Base-by-base conservation (phyloP, 1,140 invertebrate species). In the Aphelenchoides fujianensis region DNA sequence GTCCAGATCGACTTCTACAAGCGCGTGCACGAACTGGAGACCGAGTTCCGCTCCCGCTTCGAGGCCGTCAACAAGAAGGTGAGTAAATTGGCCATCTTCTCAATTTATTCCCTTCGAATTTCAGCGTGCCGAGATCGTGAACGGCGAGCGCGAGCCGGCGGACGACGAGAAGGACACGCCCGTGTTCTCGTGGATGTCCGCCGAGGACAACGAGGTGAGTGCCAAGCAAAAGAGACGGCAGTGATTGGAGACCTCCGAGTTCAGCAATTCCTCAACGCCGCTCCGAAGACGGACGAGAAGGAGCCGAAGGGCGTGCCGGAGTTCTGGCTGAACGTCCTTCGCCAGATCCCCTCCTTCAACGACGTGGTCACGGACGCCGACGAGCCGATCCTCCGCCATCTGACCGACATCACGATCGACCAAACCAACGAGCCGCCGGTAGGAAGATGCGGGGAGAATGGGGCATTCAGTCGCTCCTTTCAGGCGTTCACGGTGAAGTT, bases 311-410 rank as follows among this genome's bases (percentile, higher is more conserved):
- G 96, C 30, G 91, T 98, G 84, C 94, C 95, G 1, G 91, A 93
- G 64, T 98, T 98, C 87, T 98, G 96, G 96, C 87, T 97, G 66
- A 95, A 91, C 3, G 92, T 95, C 83, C 95, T 98, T 85, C 93
- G 92, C 81, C 97, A 95, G 88, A 92, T 94, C n/a, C 90, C 90
- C 32, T 89, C 94, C 84, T 85, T 97, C 37, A 89, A 90, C 67
- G 93, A 96, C 81, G 93, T 95, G 34, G 79, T 87, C 32, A 81
- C 88, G 82, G 91, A 93, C 75, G 90, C 95, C 83, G 96, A 99
- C 87, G 92, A 95, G 84, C 92, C 94, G 0, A 95, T 97, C 81
- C 86, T 99, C 9, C 91, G 93, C 82, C 90, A 93, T 88, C 88
- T 99, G 64, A 89, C 88, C 77, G 95, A 99, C 86, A 91, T 99